Conservation (phyloP, 1,140 invertebrate species). For the Hylaeus anthracinus region DNA sequence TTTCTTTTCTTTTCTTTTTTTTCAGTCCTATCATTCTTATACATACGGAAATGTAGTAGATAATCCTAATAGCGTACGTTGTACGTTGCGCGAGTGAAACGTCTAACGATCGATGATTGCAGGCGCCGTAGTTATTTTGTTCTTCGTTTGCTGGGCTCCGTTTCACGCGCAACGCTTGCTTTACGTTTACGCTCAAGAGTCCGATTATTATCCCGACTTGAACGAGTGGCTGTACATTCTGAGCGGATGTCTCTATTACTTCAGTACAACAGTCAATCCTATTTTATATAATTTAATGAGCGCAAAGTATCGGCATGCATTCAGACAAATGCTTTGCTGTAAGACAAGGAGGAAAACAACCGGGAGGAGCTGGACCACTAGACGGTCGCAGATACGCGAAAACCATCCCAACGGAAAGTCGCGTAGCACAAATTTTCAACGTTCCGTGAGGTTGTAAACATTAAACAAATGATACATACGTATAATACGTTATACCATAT, state of each 20-base stretch:
- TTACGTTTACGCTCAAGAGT: constrained; percentile 85
- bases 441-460: constrained; percentile 44
- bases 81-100: no score
- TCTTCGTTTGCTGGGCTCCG: constrained; percentile 98
- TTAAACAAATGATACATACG: background rate
- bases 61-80: no score
- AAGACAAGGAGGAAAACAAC: background rate
- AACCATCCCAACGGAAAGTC: constrained; percentile 24
- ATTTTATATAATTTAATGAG: constrained; percentile 97
- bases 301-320: constrained; percentile 90
- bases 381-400: constrained; percentile 32
- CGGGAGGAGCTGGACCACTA: background rate
- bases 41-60: no score
- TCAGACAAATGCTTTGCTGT: constrained; percentile 86
- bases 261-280: constrained; percentile 94
- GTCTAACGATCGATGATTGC: constrained; percentile 67
- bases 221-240: constrained; percentile 91
- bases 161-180: constrained; percentile 95
- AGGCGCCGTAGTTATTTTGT: constrained; percentile 98
- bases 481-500: background rate
- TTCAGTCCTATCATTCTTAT: background rate
- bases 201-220: constrained; percentile 83
- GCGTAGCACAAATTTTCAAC: constrained; percentile 6
- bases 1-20: background rate
- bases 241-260: constrained; percentile 92